phyloP scores from a whole-genome alignment of 2,888 invertebrate genomes.

The Pachycephus smyrnensis region DNA sequence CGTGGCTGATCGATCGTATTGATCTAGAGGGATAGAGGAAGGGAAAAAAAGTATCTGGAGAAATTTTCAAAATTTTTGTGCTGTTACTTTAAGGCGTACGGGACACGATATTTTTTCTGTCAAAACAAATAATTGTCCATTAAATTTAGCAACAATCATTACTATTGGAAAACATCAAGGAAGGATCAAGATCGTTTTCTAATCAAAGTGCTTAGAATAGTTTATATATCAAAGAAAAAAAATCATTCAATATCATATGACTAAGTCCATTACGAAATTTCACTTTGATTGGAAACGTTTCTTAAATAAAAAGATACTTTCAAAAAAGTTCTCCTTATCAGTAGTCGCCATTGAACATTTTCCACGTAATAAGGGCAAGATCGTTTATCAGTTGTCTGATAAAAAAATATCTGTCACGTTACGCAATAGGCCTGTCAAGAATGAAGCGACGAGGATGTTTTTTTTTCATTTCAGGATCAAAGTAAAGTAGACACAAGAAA shows the following conservation, averaged over 20 bases:
- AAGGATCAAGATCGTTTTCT: neutral
- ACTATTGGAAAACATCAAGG: neutral
- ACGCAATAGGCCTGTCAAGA: constrained; percentile 29
- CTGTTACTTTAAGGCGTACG: neutral
- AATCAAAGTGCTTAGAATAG: neutral
- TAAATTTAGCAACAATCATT: neutral
- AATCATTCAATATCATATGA: neutral
- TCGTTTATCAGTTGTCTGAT: neutral
- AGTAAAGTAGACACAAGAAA: neutral
- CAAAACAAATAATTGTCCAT: neutral
- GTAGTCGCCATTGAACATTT: neutral
- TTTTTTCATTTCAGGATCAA: neutral
- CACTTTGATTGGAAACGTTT: neutral
- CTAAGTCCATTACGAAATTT: neutral
- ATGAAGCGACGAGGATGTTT: constrained; percentile 14
- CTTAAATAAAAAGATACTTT: neutral
- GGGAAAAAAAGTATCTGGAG: neutral
- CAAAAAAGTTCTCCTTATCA: neutral
- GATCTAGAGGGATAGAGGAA: neutral
- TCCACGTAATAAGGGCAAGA: neutral
- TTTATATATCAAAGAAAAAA: neutral
- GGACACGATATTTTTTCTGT: neutral
- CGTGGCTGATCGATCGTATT: neutral
- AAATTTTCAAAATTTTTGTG: neutral
- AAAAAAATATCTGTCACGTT: neutral